Evolutionary conservation across 2,113 vertebrate species (phyloP).

Genomic region (Aspidoscelis tigris): DNA sequence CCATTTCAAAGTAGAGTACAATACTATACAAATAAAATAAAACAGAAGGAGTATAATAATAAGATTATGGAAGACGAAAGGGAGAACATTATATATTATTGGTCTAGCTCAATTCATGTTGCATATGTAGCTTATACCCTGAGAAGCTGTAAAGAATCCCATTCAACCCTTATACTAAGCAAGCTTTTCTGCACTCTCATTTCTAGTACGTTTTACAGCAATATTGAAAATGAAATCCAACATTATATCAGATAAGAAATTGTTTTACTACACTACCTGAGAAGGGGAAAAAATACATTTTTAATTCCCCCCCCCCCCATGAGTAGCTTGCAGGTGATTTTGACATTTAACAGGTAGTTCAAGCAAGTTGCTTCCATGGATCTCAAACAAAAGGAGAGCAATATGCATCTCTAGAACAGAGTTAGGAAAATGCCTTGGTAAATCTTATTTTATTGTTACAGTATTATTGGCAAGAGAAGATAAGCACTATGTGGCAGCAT

Average conservation of each 20-base stretch:
- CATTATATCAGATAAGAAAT: background rate
- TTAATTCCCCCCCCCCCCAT: background rate
- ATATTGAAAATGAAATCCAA: background rate
- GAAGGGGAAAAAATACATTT: no score
- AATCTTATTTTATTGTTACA: conserved; percentile 15
- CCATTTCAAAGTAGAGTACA: no score
- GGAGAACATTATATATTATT: conserved; percentile 15
- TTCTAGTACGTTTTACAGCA: background rate
- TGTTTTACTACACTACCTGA: background rate
- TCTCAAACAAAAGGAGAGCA: background rate
- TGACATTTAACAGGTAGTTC: no score
- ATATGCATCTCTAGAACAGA: background rate
- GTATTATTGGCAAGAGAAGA: conserved; percentile 40
- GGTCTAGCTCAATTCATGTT: conserved; percentile 36
- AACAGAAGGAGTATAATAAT: conserved; percentile 26
- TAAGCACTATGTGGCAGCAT: conserved; percentile 43
- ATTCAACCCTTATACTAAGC: background rate
- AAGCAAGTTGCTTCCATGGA: no score
- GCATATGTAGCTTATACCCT: background rate
- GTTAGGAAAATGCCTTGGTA: background rate
- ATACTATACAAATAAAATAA: no score
- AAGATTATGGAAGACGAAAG: conserved; percentile 7
- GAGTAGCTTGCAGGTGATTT: background rate
- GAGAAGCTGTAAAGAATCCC: background rate
- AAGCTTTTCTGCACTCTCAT: background rate